phyloP scores from a whole-genome alignment of 1,140 invertebrate genomes.

The Ylistrum balloti region DNA sequence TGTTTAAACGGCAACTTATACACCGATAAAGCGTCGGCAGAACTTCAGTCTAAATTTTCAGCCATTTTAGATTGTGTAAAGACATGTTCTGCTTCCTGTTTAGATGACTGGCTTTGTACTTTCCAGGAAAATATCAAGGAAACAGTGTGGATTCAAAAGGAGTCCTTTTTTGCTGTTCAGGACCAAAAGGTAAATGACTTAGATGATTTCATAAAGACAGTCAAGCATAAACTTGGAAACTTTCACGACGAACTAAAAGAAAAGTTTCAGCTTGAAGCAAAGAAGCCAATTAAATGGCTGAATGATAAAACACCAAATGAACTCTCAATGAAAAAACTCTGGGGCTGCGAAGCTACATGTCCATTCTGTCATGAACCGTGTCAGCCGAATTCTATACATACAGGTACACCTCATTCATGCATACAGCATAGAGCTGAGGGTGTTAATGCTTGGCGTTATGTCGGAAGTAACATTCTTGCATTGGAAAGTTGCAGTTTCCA shows the following conservation, averaged over 20 bases:
- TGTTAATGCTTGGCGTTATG: background rate
- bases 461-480: background rate
- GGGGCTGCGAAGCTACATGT: background rate
- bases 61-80: background rate
- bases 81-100: background rate
- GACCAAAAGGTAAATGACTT: background rate
- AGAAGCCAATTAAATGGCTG: background rate
- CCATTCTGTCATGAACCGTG: constrained; percentile 4
- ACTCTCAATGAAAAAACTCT: background rate
- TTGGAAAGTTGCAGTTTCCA: background rate
- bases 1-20: background rate
- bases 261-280: background rate
- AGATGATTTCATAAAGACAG: background rate
- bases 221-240: background rate
- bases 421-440: background rate
- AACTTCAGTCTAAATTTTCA: background rate
- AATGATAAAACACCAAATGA: background rate
- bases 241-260: background rate
- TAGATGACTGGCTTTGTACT: background rate
- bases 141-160: background rate
- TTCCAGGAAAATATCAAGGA: background rate
- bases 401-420: background rate
- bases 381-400: background rate
- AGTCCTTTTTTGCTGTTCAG: background rate
- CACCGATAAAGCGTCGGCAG: background rate